A percentile compares a stretch with the other conserved stretches of the same genome.
Evolutionary conservation across 2,113 vertebrate genomes (phyloP).

Genomic region (Myrmecophaga tridactyla): DNA sequence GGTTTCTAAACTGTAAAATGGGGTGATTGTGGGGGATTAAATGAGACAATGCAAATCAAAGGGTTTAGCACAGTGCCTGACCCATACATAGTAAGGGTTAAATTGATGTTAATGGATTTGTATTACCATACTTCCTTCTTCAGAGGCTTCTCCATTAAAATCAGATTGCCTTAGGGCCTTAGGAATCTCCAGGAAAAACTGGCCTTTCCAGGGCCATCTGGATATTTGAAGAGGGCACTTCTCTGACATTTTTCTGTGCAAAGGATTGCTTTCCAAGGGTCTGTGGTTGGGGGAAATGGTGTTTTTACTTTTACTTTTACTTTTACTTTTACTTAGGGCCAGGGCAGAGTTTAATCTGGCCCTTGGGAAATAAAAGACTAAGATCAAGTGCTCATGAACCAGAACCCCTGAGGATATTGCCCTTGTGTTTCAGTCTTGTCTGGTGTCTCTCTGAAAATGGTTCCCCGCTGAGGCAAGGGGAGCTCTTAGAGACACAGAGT

Average conservation of each 20-base stretch:
- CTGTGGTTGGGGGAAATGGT: neutral
- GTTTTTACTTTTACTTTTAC: neutral
- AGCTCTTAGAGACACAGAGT: neutral
- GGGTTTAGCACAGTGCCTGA: neutral
- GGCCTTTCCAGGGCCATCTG: neutral
- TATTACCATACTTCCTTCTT: neutral
- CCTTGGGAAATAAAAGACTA: constrained; percentile 17
- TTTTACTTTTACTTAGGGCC: neutral
- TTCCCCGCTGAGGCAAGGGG: neutral
- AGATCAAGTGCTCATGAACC: neutral
- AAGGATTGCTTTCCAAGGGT: neutral
- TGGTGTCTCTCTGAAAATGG: constrained; percentile 1
- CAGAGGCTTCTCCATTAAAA: neutral
- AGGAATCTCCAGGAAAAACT: constrained; percentile 13
- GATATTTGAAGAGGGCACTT: neutral
- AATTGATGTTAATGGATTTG: neutral
- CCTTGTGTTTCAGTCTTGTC: neutral
- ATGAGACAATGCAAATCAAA: neutral
- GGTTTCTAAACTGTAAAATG: constrained; percentile 47
- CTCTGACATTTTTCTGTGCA: neutral
- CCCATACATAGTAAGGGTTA: neutral
- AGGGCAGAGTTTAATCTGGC: neutral
- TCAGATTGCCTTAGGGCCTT: neutral
- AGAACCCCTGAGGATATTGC: neutral
- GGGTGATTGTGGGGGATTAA: neutral